Conservation (phyloP, 1,140 invertebrate genomes). For the Aphelenchoides besseyi region DNA sequence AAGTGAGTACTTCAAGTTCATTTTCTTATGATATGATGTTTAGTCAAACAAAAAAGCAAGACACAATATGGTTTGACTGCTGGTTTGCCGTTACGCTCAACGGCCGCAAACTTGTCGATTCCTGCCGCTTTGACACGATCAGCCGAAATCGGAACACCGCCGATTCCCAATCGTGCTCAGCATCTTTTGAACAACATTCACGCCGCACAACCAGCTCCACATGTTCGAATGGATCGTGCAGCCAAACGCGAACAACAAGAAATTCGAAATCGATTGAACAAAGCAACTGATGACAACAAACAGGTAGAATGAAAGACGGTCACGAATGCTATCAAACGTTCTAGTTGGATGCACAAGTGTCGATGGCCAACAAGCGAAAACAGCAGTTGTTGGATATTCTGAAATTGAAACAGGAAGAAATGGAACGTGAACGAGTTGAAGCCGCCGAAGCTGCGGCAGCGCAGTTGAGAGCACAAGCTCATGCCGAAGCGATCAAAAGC, state of each 20-base stretch:
- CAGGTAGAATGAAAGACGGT: background rate
- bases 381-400: background rate
- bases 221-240: background rate
- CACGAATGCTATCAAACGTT: too few species aligned
- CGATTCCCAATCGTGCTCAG: background rate
- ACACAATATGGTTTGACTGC: slow-evolving; percentile 1
- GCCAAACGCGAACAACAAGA: background rate
- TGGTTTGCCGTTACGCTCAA: background rate
- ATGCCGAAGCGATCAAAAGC: slow-evolving; percentile 6
- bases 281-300: background rate
- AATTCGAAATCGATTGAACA: background rate
- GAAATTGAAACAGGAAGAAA: background rate
- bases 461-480: background rate
- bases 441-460: slow-evolving; percentile 18
- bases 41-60: slow-evolving; percentile 1
- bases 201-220: background rate
- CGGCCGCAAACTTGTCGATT: background rate
- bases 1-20: background rate
- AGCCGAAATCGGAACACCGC: background rate
- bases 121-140: background rate
- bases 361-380: background rate
- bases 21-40: background rate
- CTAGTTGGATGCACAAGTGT: slow-evolving; percentile 3
- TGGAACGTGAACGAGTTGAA: slow-evolving; percentile 20
- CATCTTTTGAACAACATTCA: slow-evolving; percentile 3